Conservation (phyloP, 2,113 vertebrate genomes). For the Andinoacara biseriatus region DNA sequence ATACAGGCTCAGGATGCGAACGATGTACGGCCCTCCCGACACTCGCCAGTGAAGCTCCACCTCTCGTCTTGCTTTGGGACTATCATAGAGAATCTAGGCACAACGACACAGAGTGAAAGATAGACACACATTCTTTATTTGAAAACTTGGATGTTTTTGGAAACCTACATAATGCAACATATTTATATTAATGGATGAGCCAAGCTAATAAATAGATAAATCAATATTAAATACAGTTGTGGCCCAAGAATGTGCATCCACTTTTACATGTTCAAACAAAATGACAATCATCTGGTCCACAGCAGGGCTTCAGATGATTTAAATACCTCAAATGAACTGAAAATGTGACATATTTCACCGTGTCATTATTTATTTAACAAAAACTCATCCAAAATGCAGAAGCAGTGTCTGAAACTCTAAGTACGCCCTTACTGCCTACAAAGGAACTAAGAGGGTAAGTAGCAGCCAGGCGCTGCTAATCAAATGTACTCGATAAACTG, state of each 20-base stretch:
- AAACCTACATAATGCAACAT: neutral
- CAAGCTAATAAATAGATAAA: neutral
- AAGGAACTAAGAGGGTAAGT: neutral
- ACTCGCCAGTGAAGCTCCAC: slow-evolving; percentile 95
- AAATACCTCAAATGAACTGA: neutral
- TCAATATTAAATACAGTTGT: neutral
- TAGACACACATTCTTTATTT: neutral
- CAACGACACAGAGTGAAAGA: neutral
- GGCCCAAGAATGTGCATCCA: neutral
- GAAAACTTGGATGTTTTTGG: neutral
- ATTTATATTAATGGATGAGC: too few relatives aligned
- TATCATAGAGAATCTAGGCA: slow-evolving; percentile 87
- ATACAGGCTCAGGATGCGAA: slow-evolving; percentile 85
- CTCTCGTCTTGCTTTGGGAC: slow-evolving; percentile 93
- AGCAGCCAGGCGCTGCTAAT: neutral
- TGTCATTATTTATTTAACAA: neutral
- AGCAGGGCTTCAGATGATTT: neutral
- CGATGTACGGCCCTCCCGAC: slow-evolving; percentile 90
- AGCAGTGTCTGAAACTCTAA: neutral
- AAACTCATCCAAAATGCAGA: neutral
- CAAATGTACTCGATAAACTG: neutral
- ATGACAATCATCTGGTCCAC: too few relatives aligned
- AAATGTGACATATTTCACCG: neutral
- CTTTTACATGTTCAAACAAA: neutral
- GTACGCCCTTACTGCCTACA: neutral